Evolutionary conservation across 2,113 vertebrate species (phyloP), one percentile per base, ranked within the genome.

Genomic region (Nibea coibor): DNA sequence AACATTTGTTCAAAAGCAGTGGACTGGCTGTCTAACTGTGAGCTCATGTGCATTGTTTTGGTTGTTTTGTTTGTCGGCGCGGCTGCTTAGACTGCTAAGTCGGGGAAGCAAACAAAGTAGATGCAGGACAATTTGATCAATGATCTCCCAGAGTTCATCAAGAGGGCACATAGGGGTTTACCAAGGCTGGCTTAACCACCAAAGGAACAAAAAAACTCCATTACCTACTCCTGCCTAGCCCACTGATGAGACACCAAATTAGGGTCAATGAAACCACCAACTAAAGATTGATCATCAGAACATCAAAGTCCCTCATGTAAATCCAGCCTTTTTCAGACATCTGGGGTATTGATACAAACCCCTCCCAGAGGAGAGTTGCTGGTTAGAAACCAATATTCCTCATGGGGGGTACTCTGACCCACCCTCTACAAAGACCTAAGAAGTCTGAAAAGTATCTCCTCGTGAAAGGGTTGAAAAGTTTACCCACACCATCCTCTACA

Each of bases 201-300:
- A 93, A 93, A 94, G 94, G 87, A 93, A 93, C 85, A 90, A 89
- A 95, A 39, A 92, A 93, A 81, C 91, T 88, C 87, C 84, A 88
- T 89, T 89, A 95, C 92, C 93, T 94, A 86, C 88, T 90, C 72
- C 93, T 88, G 88, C 87, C 89, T 74, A 67, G 87, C 86, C 84
- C 89, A 91, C 87, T 91, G 92, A 93, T 92, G 93, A 94, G 91
- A 94, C 94, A 93, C 93, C 90, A 92, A 92, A 91, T 87, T 77
- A 82, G 85, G 93, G 94, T 95, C 93, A 95, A 94, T 95, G 86
- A 93, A 94, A 93, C 89, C 93, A 94, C 91, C 93, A 93, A 93
- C 87, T 82, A 89, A 89, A 93, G 93, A 95, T 94, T 94, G 94
- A 95, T 95, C 91, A 94, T 88, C 77, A 71, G 82, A 91, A 94